phyloP scores from a whole-genome alignment of 2,888 invertebrate species.

The Lepidochitona cinerea region DNA sequence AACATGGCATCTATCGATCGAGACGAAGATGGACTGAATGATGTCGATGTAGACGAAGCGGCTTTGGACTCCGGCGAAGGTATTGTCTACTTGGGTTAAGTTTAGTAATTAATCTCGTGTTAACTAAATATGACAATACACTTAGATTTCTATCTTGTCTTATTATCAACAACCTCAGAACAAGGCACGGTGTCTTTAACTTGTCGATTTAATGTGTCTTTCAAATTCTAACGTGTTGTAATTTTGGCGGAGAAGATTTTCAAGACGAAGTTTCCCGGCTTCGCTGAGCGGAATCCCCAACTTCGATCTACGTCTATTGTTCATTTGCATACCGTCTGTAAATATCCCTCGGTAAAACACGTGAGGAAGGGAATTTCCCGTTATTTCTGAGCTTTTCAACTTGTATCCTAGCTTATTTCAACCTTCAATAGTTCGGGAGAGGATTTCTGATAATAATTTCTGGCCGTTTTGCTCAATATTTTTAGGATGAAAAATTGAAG shows the following conservation, averaged over 20 bases:
- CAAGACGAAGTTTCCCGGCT: background rate
- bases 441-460: too few species aligned
- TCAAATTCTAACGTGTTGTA: too few species aligned
- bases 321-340: constrained; percentile 53
- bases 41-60: background rate
- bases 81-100: background rate
- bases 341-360: constrained; percentile 27
- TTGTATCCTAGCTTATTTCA: too few species aligned
- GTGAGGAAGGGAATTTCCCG: constrained; percentile 23
- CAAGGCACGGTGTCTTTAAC: too few species aligned
- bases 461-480: too few species aligned
- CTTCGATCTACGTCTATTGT: constrained; percentile 41
- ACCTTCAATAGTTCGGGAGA: too few species aligned
- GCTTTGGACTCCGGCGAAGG: background rate
- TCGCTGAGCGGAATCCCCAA: constrained; percentile 7
- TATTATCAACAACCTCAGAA: too few species aligned
- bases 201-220: too few species aligned
- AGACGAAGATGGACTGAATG: background rate
- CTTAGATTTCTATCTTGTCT: too few species aligned
- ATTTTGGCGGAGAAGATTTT: background rate
- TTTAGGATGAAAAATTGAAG: constrained; percentile 13
- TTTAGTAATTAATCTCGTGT: background rate
- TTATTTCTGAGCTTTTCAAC: too few species aligned
- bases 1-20: background rate
- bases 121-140: too few species aligned